phyloP scores from a whole-genome alignment of 2,113 vertebrate genomes.

The Danionella cerebrum region DNA sequence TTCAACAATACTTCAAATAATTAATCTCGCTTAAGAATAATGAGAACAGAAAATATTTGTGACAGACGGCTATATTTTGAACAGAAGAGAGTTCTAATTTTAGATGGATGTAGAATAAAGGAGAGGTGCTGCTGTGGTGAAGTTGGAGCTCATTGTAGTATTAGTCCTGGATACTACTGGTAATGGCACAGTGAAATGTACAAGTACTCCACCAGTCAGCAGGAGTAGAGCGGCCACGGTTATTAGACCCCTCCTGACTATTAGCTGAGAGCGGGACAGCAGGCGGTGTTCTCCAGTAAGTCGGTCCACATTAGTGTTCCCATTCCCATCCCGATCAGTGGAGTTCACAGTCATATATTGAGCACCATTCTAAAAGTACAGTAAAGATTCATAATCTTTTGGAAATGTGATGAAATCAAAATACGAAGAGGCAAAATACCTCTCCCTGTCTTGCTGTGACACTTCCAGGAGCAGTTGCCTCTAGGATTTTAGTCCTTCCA shows the following conservation, averaged over 20 bases:
- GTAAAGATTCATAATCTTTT: neutral
- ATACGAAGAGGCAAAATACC: neutral
- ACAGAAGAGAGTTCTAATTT: neutral
- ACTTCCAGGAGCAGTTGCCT: neutral
- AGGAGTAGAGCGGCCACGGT: slow-evolving; percentile 42
- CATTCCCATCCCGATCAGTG: neutral
- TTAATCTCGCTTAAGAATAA: no score
- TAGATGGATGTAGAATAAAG: neutral
- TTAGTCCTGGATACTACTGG: slow-evolving; percentile 19
- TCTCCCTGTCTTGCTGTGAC: neutral
- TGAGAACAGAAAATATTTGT: no score
- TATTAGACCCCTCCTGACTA: slow-evolving; percentile 55
- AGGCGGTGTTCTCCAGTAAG: neutral
- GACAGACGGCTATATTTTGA: neutral
- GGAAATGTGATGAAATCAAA: no score
- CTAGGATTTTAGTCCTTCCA: neutral
- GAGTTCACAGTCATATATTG: slow-evolving; percentile 19
- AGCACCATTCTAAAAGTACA: slow-evolving; percentile 34
- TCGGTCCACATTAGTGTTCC: neutral
- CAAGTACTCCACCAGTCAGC: slow-evolving; percentile 41
- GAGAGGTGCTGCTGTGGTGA: slow-evolving; percentile 33
- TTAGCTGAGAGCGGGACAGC: slow-evolving; percentile 56
- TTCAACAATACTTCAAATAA: no score
- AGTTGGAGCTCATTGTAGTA: slow-evolving; percentile 31
- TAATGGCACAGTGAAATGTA: slow-evolving; percentile 48